Percentiles rank a stretch among this genome's conserved stretches.
These are phyloP conservation scores for Ctenodactylus gundi DNA, from an alignment of 2,113 vertebrate genomes.

Conservation along the genomic window DNA sequence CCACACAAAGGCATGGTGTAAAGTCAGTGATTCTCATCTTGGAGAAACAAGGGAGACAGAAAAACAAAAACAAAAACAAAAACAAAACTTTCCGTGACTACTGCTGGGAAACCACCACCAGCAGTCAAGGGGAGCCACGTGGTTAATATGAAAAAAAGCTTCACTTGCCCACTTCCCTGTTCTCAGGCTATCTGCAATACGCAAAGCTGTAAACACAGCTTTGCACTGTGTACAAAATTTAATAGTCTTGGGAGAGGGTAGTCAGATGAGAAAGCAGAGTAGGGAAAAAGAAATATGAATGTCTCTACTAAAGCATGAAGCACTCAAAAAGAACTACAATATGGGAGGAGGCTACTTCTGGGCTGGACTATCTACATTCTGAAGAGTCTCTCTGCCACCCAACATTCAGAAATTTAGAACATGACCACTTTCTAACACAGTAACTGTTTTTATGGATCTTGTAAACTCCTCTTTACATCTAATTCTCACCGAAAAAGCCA, in stretches of 20 bases:
- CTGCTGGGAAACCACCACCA: background rate
- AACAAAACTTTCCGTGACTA: background rate
- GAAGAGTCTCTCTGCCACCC: background rate
- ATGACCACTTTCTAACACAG: background rate
- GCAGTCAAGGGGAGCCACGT: background rate
- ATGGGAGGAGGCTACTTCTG: background rate
- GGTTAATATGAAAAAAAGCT: background rate
- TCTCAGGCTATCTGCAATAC: background rate
- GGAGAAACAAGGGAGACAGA: background rate
- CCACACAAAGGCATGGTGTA: background rate
- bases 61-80: background rate
- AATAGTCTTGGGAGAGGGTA: background rate
- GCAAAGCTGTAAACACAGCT: background rate
- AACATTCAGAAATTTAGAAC: background rate
- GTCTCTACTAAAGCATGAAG: conserved; percentile 1
- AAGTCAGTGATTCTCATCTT: conserved; percentile 28
- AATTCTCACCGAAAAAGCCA: conserved; percentile 95
- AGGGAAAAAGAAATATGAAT: background rate
- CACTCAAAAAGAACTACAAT: background rate
- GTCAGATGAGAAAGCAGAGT: background rate
- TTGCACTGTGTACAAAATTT: background rate
- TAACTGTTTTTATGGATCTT: background rate
- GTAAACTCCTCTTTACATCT: conserved; percentile 15
- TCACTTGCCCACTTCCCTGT: background rate
- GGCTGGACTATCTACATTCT: background rate